These are phyloP conservation scores for Megaceryle maxima DNA, from an alignment of 2,113 vertebrate species.

Conservation along the genomic window DNA sequence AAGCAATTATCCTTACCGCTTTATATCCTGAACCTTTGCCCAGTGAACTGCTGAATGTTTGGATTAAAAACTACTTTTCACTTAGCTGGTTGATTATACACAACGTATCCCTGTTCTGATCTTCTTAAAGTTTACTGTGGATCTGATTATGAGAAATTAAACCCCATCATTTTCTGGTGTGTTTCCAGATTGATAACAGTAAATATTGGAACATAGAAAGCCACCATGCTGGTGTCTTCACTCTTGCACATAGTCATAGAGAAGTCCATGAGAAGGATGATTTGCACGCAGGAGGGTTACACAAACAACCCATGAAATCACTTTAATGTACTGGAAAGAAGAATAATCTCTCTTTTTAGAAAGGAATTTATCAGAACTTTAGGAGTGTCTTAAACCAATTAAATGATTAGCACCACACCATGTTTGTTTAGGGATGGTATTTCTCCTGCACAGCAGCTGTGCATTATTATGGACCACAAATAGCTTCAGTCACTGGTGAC, in stretches of 20 bases:
- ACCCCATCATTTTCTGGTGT: not conserved
- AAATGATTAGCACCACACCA: not conserved
- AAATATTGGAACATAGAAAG: not conserved
- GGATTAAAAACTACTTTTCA: not conserved
- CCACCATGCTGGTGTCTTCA: not conserved
- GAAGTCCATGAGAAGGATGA: not conserved
- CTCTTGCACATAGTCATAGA: not conserved
- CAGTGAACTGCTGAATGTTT: not conserved
- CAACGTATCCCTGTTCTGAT: not conserved
- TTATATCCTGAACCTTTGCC: not conserved
- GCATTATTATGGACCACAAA: slow-evolving; percentile 58
- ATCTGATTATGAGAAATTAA: not conserved
- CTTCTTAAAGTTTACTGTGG: not conserved
- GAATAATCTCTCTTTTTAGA: not conserved
- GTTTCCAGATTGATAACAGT: not conserved
- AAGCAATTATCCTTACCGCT: not conserved
- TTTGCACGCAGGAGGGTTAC: not conserved
- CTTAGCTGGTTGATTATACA: not conserved
- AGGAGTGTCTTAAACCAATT: not conserved
- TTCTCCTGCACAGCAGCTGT: slow-evolving; percentile 63
- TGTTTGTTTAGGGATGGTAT: slow-evolving; percentile 14
- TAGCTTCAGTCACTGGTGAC: slow-evolving; percentile 64
- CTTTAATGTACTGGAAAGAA: not conserved
- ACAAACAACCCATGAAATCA: not conserved
- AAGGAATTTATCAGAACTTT: slow-evolving; percentile 1